Base-by-base conservation (phyloP, 1,140 invertebrate genomes). In the Chionoecetes opilio region DNA sequence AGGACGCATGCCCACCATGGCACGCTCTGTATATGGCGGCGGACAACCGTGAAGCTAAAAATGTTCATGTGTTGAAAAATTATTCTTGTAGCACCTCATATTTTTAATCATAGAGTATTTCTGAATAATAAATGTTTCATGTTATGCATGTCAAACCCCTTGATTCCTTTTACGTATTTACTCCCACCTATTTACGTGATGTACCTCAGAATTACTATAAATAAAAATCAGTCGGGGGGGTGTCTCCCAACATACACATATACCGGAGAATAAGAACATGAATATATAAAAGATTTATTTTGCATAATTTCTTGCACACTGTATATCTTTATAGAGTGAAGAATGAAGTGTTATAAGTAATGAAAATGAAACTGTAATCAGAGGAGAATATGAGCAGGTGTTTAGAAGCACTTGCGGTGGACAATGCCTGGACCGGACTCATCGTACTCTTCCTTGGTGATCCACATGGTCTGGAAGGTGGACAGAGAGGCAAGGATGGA, bases 361-460 rank as follows among this genome's bases (percentile, higher is more conserved):
- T 53, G 46, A 53, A 53, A n/a, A n/a, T n/a, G 46, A 53, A 9
- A 3, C 0, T 3, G 21, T 53, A 53, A 53, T 53, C 46, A 53
- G 9, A 53, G 2, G 46, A 53, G 46, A 53, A 53, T 75, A n/a
- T 75, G 1, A 75, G n/a, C 21, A 75, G 26, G 2, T 75, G 11
- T 75, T 97, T 98, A 98, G 97, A 98, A 98, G 96, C 97, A 98
- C 96, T 98, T 98, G 96, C 97, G 96, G 96, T 98, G 97, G 95
- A 98, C 97, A 96, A 93, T 95, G 82, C 94, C 91, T 9, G 94
- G 94, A 75, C 94, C 91, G 63, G 94, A 95, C 41, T 92, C 94
- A 75, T 95, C 94, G 41, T 93, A 93, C 46, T 92, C 94, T 31
- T 95, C 94, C 91, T 93, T 95, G 46, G 94, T 89, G 91, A 89